Percentiles rank a stretch among this genome's conserved stretches.
These are phyloP conservation scores for Sycobia sp. DNA, from an alignment of 1,140 invertebrate genomes.

Conservation along the genomic window DNA sequence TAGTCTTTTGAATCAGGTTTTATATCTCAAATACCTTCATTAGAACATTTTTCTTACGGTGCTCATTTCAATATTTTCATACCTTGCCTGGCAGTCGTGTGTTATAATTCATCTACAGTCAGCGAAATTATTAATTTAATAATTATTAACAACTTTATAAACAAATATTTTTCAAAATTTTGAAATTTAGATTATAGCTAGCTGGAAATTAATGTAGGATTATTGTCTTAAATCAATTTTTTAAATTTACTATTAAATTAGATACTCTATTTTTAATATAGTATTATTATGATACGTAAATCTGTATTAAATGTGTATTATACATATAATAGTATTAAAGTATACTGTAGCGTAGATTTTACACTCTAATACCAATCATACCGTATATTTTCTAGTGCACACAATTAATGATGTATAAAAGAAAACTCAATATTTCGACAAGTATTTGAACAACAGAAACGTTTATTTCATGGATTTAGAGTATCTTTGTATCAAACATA, in stretches of 20 bases:
- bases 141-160: background rate
- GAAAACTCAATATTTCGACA: too few species aligned
- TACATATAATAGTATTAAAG: conserved; percentile 4
- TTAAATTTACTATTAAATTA: conserved; percentile 7
- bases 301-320: background rate
- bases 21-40: too few species aligned
- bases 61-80: too few species aligned
- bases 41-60: too few species aligned
- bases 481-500: too few species aligned
- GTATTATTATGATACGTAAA: conserved; percentile 3
- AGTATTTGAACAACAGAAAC: too few species aligned
- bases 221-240: conserved; percentile 1
- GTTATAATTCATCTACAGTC: conserved; percentile 9
- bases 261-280: conserved; percentile 9
- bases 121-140: background rate
- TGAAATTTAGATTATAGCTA: background rate
- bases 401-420: too few species aligned
- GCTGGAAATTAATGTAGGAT: background rate
- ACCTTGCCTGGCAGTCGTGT: too few species aligned
- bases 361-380: too few species aligned
- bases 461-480: too few species aligned
- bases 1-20: too few species aligned
- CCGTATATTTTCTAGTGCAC: too few species aligned
- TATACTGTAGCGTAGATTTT: conserved; percentile 20
- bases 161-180: background rate